Evolutionary conservation across 2,113 vertebrate species (phyloP).

Genomic region (Erinaceus europaeus): DNA sequence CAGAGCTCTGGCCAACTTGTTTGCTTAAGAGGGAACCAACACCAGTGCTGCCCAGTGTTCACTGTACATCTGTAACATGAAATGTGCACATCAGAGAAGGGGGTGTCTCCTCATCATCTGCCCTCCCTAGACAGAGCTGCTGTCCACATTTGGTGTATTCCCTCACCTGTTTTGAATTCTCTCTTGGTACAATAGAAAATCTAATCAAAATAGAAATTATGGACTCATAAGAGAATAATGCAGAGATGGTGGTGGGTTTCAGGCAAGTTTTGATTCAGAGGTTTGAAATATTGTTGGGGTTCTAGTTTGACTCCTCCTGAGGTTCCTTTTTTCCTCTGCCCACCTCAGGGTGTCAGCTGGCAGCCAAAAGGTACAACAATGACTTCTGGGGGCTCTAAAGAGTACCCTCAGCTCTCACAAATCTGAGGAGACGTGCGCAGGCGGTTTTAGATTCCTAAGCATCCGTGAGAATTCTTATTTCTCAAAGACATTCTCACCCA

Average conservation of each 20-base stretch:
- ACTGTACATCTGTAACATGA: not conserved
- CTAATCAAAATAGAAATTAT: not conserved
- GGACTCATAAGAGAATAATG: not conserved
- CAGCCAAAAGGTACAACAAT: too few species aligned
- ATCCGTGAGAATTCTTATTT: not conserved
- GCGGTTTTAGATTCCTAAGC: not conserved
- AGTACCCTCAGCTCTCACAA: too few species aligned
- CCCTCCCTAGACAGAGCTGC: not conserved
- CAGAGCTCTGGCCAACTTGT: not conserved
- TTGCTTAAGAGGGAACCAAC: not conserved
- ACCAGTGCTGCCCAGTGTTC: not conserved
- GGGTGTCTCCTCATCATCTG: not conserved
- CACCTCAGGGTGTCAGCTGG: not conserved
- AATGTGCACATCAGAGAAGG: accelerated
- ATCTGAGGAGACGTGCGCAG: not conserved
- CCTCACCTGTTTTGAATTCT: not conserved
- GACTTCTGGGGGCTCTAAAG: not conserved
- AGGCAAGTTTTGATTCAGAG: conserved; percentile 16
- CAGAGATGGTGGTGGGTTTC: not conserved
- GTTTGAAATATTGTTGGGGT: accelerated
- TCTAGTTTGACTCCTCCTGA: not conserved
- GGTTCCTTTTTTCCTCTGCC: not conserved
- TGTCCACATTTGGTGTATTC: not conserved
- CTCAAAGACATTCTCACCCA: not conserved
- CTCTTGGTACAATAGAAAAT: not conserved